Base-by-base conservation (phyloP, 2,113 vertebrate species). In the Ranitomeya variabilis region DNA sequence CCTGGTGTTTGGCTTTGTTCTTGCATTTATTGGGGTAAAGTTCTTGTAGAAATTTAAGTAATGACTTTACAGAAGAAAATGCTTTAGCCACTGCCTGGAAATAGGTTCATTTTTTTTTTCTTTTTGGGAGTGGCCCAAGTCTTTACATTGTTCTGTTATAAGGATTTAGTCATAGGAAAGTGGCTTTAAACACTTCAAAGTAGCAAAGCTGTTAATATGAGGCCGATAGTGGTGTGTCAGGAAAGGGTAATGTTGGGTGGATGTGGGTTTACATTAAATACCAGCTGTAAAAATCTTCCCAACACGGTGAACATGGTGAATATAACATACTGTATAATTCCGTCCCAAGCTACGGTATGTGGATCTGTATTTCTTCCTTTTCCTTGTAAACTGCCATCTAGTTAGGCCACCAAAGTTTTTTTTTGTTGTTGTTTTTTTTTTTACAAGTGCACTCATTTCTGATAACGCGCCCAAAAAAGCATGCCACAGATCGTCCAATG, bases 121-220 rank as follows among this genome's bases (percentile, higher is more conserved):
- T 37, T 7, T 6, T 15, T 3, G n/a, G 73, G 73, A 51, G 52
- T 52, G 71, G 31, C 71, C 71, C 71, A 18, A 45, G 45, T 74
- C 71, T 19, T 31, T 74, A 2, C 37, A 52, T 76, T 76, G 37
- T 76, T 76, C 8, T 76, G 8, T 45, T 74, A 26, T 76, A 37
- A 51, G 73, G 37, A 21, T 81, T 55, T 37, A 62, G 15, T 80
- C 12, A 57, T 57, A 18, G 62, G 13, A 31, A 37, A 62, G 80
- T 18, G 80, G 26, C 15, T 45, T 62, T 45, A 45, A 37, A 62
- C 26, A 60, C 80, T 62, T 81, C 57, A 81, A 81, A 81, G 79
- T 15, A 81, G 31, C 69, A 45, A 74, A 76, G 16, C 73, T 45
- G 52, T 76, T 76, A 19, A 52, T 52, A 52, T 76, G 2, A 11